Evolutionary conservation across 2,113 vertebrate species (phyloP), one percentile per base, ranked within the genome.

Genomic region (Hypocryptadius cinnamomeus): DNA sequence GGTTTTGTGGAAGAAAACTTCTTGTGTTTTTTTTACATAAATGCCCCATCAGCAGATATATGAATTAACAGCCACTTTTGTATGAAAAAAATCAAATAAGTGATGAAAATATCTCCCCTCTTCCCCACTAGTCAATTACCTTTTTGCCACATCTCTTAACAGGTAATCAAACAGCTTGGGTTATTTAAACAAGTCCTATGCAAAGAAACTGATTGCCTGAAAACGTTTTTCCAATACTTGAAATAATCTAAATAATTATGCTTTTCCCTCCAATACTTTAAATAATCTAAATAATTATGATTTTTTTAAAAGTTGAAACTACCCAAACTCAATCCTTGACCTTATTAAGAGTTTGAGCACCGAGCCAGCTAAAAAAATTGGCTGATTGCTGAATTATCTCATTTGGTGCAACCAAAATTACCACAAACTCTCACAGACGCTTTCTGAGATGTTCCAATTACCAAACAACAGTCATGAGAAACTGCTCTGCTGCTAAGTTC

Each of bases 361-460:
- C 1, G 4, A 79, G 33, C 33, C 27, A 85, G 60, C 70, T 73
- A 57, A 83, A 89, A 78, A 45, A 31, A n/a, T 8, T 44, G 24
- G 21, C 70, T 89, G 37, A 61, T 23, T 87, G n/a, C 68, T 73
- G 63, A 90, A 80, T 61, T 82, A 68, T 44, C 50, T 76, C 25
- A 51, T 69, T 87, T 54, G 45, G 56, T 40, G 53, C 5, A 35
- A 95, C 71, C 81, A 90, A 64, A 74, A 74, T 79, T 79, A 91
- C 78, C 83, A 78, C 83, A 93, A 80, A 74, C 70, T 78, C 76
- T 92, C 78, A 69, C 25, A 77, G 53, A 82, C 89, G 37, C 56
- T 73, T 80, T 90, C 51, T 65, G 84, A 96, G 81, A 93, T 81
- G 86, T 86, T 92, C 83, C 91, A 92, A 53, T 73, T 89, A 79